Base-by-base conservation (phyloP, 2,797 vertebrate genomes). In the Lates japonicus region DNA sequence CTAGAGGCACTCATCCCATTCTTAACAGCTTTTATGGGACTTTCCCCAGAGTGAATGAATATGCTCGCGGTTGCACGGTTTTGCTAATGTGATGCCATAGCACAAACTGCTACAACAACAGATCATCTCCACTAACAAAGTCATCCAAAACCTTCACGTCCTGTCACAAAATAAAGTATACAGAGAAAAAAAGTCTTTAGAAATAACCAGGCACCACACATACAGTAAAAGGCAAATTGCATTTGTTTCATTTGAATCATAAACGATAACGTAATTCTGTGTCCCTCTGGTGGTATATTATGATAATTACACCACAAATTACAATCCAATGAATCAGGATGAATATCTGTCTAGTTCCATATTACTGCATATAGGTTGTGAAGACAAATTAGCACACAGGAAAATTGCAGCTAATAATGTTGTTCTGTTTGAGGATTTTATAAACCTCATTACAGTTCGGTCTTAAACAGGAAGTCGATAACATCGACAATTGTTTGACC, bases 271-370 rank as follows among this genome's bases (percentile, higher is more conserved):
- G 78, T 87, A 1, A 84, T 78, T 81, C 20, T n/a, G n/a, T 73
- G 42, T 77, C 88, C 84, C 88, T 87, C 81, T 87, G 90, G 84
- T 91, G 91, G 79, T 82, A 78, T 74, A 88, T 90, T 91, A 86
- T 85, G 81, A 80, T 92, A 90, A 92, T 91, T 90, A 90, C 85
- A 70, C 80, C 70, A 78, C 87, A 89, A 93, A 91, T 92, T 91
- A 76, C 78, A 90, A 91, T 93, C n/a, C 89, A 90, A 77, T 90
- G 81, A 88, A 89, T 91, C 85, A 78, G 83, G 81, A 88, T 90
- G 86, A 92, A 93, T 20, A 84, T 89, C 87, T 78, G 87, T 88
- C 89, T 85, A 17, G 33, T 86, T 80, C 54, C 62, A 89, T 89
- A 85, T 78, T 80, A 74, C 73, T 71, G 76, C 37, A 7, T 83